These are phyloP conservation scores for Aptenodytes patagonicus DNA, from an alignment of 2,113 vertebrate genomes.

Conservation along the genomic window DNA sequence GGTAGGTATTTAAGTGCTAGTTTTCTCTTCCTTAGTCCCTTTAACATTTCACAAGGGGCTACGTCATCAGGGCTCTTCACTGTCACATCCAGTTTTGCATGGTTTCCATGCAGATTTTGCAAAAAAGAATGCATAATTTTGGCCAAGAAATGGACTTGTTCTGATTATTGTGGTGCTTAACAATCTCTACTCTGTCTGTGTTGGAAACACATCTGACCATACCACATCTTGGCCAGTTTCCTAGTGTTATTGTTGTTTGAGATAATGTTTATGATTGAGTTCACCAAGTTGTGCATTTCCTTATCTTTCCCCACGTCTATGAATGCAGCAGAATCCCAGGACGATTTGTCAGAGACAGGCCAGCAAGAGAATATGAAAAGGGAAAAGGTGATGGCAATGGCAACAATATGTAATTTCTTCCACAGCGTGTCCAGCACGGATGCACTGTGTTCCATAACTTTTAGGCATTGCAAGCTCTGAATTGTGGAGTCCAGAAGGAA, in stretches of 20 bases:
- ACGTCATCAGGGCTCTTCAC: background rate
- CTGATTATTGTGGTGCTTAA: background rate
- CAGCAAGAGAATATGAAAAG: background rate
- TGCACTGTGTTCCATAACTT: background rate
- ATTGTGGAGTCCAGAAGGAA: background rate
- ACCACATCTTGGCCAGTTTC: background rate
- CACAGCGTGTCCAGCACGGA: no score
- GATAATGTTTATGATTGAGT: conserved; percentile 3
- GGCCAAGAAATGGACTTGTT: background rate
- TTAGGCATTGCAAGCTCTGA: background rate
- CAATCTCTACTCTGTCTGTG: background rate
- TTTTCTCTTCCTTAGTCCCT: background rate
- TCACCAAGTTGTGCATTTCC: background rate
- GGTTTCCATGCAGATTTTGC: background rate
- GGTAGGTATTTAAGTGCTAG: background rate
- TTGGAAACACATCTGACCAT: background rate
- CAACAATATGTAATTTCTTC: background rate
- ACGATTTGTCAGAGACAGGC: background rate
- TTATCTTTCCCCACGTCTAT: background rate
- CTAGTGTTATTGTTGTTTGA: background rate
- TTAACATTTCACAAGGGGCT: background rate
- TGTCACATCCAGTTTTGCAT: background rate
- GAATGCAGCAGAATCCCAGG: background rate
- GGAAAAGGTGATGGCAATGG: background rate
- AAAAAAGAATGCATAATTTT: background rate